Conservation (phyloP, 2,888 invertebrate species). For the Polydrusus tereticollis region DNA sequence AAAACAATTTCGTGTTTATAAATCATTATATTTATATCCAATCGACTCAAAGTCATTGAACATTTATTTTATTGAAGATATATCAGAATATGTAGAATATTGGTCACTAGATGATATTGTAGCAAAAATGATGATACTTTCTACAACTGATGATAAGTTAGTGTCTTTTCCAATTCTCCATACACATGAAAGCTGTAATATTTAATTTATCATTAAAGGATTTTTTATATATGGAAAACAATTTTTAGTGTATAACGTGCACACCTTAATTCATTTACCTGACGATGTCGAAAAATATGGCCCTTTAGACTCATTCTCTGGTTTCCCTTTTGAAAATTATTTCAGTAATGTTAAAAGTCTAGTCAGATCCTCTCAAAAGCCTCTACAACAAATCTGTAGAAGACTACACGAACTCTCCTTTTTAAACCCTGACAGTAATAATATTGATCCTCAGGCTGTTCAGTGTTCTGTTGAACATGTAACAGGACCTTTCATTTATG, state of each 20-base stretch:
- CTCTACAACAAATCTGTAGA: neutral
- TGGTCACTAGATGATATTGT: no score
- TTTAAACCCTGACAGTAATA: no score
- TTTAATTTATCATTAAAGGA: no score
- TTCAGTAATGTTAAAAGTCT: neutral
- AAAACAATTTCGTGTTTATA: neutral
- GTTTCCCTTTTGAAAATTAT: neutral
- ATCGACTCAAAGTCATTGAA: neutral
- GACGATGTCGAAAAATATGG: neutral
- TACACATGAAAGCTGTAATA: no score
- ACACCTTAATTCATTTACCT: neutral
- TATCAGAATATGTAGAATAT: neutral
- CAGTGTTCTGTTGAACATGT: no score
- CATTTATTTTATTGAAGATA: neutral
- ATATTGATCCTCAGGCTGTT: no score
- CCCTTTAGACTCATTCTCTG: neutral
- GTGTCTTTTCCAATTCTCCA: no score
- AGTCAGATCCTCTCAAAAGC: neutral
- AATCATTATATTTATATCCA: no score
- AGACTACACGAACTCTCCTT: neutral
- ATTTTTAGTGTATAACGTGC: neutral
- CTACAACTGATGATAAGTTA: no score
- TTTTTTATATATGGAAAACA: neutral
- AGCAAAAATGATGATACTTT: no score
- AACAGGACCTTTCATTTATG: no score